Conservation (phyloP, 2,888 invertebrate genomes). For the Phengaris alcon region DNA sequence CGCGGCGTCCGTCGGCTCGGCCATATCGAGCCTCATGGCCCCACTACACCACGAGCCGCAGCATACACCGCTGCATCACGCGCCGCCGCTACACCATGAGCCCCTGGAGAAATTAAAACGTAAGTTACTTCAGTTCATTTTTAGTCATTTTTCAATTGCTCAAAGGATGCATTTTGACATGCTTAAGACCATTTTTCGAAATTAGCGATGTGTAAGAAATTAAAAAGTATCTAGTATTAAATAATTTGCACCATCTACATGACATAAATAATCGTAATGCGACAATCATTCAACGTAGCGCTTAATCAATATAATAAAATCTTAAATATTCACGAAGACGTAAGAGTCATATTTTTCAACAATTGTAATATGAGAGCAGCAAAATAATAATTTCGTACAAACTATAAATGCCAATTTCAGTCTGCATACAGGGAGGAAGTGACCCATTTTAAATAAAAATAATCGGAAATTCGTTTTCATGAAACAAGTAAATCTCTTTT, state of each 20-base stretch:
- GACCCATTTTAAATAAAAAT: constrained; percentile 31
- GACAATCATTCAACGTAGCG: neutral
- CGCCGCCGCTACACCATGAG: constrained; percentile 83
- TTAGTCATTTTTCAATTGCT: no score
- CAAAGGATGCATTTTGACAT: no score
- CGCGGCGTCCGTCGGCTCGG: constrained; percentile 75
- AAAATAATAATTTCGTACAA: constrained; percentile 13
- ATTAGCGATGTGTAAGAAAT: no score
- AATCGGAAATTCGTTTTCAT: constrained; percentile 43
- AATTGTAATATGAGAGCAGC: neutral
- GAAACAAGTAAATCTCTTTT: constrained; percentile 50
- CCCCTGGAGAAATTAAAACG: constrained; percentile 89
- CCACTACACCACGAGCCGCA: constrained; percentile 78
- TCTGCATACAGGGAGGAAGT: constrained; percentile 22
- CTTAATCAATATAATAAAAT: neutral
- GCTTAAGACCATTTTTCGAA: no score
- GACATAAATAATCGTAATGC: neutral
- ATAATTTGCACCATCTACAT: no score
- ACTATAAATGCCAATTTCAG: constrained; percentile 23
- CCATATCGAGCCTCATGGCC: constrained; percentile 78
- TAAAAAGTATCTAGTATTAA: no score
- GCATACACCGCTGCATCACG: constrained; percentile 80
- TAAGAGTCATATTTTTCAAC: neutral
- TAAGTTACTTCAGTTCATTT: constrained; percentile 68
- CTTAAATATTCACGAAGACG: neutral